These are phyloP conservation scores for Tipula lateralis DNA, from an alignment of 2,888 invertebrate genomes.

Conservation along the genomic window DNA sequence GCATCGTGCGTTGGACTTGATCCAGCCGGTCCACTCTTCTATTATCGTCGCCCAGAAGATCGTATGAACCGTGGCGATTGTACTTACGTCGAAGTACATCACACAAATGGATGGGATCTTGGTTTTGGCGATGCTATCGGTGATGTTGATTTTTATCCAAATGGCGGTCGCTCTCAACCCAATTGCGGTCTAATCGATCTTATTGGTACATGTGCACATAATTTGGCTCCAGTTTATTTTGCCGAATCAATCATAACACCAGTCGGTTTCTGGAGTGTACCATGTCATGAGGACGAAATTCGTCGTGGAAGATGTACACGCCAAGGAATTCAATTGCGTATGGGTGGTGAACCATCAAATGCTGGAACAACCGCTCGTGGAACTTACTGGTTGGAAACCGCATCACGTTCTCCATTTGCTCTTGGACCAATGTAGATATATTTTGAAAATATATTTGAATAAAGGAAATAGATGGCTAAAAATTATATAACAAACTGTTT, in stretches of 20 bases:
- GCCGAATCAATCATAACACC: constrained; percentile 29
- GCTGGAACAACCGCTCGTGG: background rate
- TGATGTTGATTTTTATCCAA: constrained; percentile 47
- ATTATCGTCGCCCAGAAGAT: background rate
- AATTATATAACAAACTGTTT: background rate
- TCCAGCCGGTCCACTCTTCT: constrained; percentile 25
- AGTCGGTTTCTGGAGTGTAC: constrained; percentile 20
- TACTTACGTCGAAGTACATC: background rate
- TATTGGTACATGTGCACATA: constrained; percentile 31
- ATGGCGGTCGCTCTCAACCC: constrained; percentile 45
- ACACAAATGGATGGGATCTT: constrained; percentile 40
- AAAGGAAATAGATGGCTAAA: background rate
- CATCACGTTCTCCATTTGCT: constrained; percentile 26
- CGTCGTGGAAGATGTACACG: background rate
- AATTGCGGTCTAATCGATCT: constrained; percentile 39
- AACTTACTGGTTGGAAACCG: background rate
- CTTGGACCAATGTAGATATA: background rate
- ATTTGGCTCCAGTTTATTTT: constrained; percentile 28
- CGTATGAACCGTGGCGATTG: background rate
- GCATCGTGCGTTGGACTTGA: background rate
- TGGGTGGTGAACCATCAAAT: constrained; percentile 30
- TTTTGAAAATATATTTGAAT: background rate
- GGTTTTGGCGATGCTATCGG: constrained; percentile 44
- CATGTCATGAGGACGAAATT: constrained; percentile 29
- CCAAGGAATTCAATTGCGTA: background rate